Conservation (phyloP, 2,888 invertebrate species). For the Ectropis crepuscularia region DNA sequence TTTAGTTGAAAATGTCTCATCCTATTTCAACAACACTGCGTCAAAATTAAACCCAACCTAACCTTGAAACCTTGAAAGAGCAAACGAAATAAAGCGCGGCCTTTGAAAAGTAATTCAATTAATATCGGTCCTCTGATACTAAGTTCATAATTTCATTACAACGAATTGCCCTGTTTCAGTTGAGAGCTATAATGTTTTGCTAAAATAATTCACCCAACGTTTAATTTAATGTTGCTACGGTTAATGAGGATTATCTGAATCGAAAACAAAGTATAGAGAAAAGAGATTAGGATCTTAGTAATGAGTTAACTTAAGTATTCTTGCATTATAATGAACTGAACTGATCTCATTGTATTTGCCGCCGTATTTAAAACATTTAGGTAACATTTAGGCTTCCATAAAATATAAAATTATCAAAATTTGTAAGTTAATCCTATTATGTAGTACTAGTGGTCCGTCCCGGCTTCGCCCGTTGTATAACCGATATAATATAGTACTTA, state of each 20-base stretch:
- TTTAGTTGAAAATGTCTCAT: no score
- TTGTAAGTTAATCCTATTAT: no score
- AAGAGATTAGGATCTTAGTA: slow-evolving; percentile 8
- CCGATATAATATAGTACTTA: no score
- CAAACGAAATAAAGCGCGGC: slow-evolving; percentile 7
- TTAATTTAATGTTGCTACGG: slow-evolving; percentile 20
- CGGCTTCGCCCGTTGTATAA: no score
- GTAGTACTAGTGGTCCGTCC: no score
- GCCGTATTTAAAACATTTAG: no score
- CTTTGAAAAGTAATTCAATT: slow-evolving; percentile 18
- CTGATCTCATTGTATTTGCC: no score
- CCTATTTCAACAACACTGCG: not conserved
- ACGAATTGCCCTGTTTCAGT: slow-evolving; percentile 18
- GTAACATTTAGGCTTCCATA: no score
- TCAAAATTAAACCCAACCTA: not conserved
- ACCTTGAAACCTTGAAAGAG: slow-evolving; percentile 5
- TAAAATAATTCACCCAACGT: slow-evolving; percentile 16
- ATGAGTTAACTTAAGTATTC: not conserved
- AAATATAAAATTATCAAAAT: no score
- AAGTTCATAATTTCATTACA: slow-evolving; percentile 22
- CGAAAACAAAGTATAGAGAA: slow-evolving; percentile 20
- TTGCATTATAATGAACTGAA: no score
- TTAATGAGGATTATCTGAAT: slow-evolving; percentile 25
- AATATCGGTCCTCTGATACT: slow-evolving; percentile 21
- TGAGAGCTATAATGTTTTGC: slow-evolving; percentile 10